Conservation (phyloP, 2,797 vertebrate genomes). For the Toxotes lorentzi region DNA sequence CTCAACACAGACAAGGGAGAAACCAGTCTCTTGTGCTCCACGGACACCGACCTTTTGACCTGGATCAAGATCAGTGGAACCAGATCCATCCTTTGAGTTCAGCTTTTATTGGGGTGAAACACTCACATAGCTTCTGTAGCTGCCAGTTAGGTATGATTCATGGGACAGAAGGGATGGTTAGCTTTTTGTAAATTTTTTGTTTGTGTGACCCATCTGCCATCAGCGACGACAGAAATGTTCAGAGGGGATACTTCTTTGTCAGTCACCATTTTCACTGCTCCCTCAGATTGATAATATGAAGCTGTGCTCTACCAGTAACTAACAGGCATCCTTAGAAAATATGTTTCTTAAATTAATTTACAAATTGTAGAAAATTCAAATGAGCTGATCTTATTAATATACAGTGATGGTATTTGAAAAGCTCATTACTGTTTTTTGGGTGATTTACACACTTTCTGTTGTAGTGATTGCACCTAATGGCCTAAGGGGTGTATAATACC, state of each 20-base stretch:
- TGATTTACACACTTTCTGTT: constrained; percentile 7
- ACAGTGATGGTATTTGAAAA: not conserved
- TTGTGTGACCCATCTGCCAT: constrained; percentile 67
- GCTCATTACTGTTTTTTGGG: not conserved
- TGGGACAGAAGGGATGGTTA: constrained; percentile 45
- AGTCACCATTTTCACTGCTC: constrained; percentile 21
- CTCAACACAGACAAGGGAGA: constrained; percentile 42
- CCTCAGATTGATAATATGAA: constrained; percentile 4
- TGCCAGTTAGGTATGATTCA: constrained; percentile 52
- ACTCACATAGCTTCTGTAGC: constrained; percentile 62
- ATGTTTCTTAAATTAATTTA: not conserved
- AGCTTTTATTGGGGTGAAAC: constrained; percentile 66
- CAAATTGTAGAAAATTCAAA: constrained; percentile 8
- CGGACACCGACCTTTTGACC: constrained; percentile 75
- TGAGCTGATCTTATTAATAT: not conserved
- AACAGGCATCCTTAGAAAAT: not conserved
- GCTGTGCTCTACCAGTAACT: not conserved
- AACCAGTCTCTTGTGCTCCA: constrained; percentile 51
- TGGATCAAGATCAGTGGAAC: constrained; percentile 69
- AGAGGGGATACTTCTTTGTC: constrained; percentile 34
- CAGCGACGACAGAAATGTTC: constrained; percentile 50
- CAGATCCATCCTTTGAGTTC: constrained; percentile 58
- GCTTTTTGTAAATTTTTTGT: constrained; percentile 27
- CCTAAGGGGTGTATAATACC: not conserved
- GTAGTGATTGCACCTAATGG: not conserved